Evolutionary conservation across 2,113 vertebrate species (phyloP).

Genomic region (Helogale parvula): DNA sequence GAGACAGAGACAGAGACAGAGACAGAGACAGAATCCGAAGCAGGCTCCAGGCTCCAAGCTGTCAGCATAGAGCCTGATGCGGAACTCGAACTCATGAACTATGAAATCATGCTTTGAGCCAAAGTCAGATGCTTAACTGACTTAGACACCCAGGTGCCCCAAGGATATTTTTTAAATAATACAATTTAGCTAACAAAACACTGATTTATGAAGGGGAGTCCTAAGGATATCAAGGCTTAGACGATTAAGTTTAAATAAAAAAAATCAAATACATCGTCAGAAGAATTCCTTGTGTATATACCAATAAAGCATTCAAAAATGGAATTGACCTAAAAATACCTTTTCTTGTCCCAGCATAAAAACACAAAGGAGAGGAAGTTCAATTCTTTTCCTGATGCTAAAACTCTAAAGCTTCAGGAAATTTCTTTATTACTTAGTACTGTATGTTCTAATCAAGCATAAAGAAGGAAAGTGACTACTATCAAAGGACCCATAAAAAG

Average conservation of each 20-base stretch:
- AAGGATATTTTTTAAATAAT: neutral
- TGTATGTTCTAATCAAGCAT: slow-evolving; percentile 89
- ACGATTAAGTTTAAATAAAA: neutral
- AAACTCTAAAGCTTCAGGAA: slow-evolving; percentile 86
- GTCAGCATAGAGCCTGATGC: too few relatives aligned
- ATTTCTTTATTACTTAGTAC: slow-evolving; percentile 88
- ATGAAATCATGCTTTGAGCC: too few relatives aligned
- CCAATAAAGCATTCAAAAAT: neutral
- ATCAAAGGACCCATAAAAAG: slow-evolving; percentile 90
- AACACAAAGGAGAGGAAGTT: slow-evolving; percentile 49
- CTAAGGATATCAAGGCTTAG: neutral
- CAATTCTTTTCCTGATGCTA: slow-evolving; percentile 70
- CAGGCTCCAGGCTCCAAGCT: too few relatives aligned
- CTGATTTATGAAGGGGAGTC: neutral
- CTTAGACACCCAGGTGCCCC: too few relatives aligned
- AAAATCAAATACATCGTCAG: neutral
- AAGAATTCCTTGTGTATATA: neutral
- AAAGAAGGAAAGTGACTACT: slow-evolving; percentile 88
- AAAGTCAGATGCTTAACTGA: too few relatives aligned
- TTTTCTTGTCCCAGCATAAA: slow-evolving; percentile 60
- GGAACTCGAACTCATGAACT: too few relatives aligned
- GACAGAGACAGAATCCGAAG: too few relatives aligned
- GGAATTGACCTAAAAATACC: neutral
- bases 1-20: too few relatives aligned
- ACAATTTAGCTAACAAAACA: neutral